Percentiles rank a stretch among this genome's conserved stretches.
Conservation (phyloP, 2,113 vertebrate genomes). For the Edolisoma coerulescens region DNA sequence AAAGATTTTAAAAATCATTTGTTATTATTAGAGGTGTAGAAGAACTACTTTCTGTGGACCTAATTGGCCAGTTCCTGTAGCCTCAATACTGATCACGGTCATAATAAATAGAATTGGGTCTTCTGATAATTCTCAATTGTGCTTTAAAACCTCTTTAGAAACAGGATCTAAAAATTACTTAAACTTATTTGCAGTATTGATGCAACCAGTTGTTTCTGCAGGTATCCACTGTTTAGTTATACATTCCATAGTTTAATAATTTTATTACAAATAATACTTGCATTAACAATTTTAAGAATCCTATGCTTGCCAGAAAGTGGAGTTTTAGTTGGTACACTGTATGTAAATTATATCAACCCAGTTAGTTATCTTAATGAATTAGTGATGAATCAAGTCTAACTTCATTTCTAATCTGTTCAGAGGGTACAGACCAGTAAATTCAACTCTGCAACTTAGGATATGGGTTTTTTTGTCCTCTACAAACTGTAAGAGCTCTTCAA, state of each 20-base stretch:
- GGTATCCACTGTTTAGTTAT: conserved; percentile 64
- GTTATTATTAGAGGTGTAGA: conserved; percentile 44
- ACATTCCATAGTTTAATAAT: conserved; percentile 76
- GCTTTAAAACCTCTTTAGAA: conserved; percentile 64
- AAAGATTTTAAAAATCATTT: conserved; percentile 49
- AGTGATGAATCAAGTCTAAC: conserved; percentile 63
- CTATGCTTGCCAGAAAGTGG: conserved; percentile 34
- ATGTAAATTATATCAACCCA: conserved; percentile 58
- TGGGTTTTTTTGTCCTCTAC: neutral
- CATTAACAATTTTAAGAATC: conserved; percentile 52
- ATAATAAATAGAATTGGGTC: conserved; percentile 52
- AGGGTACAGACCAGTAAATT: conserved; percentile 60
- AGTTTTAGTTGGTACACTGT: conserved; percentile 58
- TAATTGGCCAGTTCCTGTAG: conserved; percentile 63
- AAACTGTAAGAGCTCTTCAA: conserved; percentile 63
- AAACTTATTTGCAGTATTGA: conserved; percentile 68
- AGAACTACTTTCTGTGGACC: conserved; percentile 46
- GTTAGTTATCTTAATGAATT: conserved; percentile 50
- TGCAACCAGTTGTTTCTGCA: conserved; percentile 64
- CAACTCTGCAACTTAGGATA: conserved; percentile 6
- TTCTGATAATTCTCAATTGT: conserved; percentile 27
- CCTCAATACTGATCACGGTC: conserved; percentile 54
- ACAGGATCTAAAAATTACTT: conserved; percentile 56
- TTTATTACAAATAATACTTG: conserved; percentile 57
- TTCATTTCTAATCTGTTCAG: conserved; percentile 59